Evolutionary conservation across 2,888 invertebrate genomes (phyloP).

Genomic region (Hemicrepidius hirtus): DNA sequence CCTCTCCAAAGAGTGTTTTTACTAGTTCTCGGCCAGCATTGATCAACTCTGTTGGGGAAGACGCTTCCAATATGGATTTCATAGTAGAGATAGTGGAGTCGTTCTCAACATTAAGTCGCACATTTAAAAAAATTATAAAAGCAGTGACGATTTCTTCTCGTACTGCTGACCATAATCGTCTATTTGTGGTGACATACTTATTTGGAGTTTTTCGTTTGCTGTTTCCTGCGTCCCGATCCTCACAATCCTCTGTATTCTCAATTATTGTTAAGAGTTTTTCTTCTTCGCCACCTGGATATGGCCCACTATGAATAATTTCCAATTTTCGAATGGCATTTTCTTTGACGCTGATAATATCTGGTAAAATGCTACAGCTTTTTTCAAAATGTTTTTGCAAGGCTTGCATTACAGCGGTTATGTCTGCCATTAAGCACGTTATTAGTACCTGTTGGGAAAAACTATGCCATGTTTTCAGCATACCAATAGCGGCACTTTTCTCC

Average conservation of each 20-base stretch:
- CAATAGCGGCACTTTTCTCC: background rate
- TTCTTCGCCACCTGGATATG: slow-evolving; percentile 4
- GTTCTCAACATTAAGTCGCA: too few relatives aligned
- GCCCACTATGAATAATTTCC: background rate
- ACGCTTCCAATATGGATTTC: too few relatives aligned
- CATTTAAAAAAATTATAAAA: background rate
- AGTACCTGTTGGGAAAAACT: background rate
- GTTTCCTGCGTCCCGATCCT: slow-evolving; percentile 8
- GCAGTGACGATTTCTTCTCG: background rate
- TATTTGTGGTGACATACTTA: slow-evolving; percentile 1
- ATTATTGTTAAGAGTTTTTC: slow-evolving; percentile 6
- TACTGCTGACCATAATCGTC: background rate
- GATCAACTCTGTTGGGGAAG: too few relatives aligned
- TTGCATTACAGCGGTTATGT: background rate
- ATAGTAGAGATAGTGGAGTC: too few relatives aligned
- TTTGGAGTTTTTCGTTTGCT: slow-evolving; percentile 9
- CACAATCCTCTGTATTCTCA: slow-evolving; percentile 9
- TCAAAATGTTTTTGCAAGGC: background rate
- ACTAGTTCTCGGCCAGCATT: too few relatives aligned
- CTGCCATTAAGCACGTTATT: background rate
- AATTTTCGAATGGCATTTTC: background rate
- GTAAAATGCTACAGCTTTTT: slow-evolving; percentile 1
- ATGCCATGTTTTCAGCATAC: slow-evolving; percentile 6
- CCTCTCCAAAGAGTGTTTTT: too few relatives aligned
- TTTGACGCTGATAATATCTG: slow-evolving; percentile 14